These are phyloP conservation scores for Leuciscus idus DNA, from an alignment of 2,113 vertebrate genomes.

Conservation along the genomic window DNA sequence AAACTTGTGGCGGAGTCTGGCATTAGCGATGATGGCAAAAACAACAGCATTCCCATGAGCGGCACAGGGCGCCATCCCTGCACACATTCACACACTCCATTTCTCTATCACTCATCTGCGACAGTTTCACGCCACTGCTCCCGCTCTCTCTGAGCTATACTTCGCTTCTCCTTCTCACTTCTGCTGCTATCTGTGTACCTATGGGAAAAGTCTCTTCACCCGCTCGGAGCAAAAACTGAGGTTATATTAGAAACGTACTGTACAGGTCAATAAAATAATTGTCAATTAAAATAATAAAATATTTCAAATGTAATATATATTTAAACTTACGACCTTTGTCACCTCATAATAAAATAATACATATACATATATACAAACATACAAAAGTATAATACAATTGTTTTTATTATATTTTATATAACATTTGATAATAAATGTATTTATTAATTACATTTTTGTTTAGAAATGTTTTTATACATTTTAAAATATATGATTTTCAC, in stretches of 20 bases:
- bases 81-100: constrained; percentile 22
- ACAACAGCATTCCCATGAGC: not conserved
- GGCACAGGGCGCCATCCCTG: not conserved
- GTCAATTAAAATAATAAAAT: not conserved
- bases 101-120: constrained; percentile 21
- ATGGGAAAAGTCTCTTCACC: not conserved
- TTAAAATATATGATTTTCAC: not conserved
- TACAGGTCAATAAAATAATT: not conserved
- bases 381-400: too few relatives aligned
- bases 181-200: not conserved
- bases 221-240: not conserved
- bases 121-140: constrained; percentile 10
- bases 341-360: too few relatives aligned
- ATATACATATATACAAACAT: too few relatives aligned
- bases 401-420: too few relatives aligned
- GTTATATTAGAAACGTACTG: not conserved
- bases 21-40: not conserved
- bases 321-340: too few relatives aligned
- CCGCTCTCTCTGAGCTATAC: not conserved
- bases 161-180: not conserved
- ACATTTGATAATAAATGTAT: too few relatives aligned
- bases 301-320: too few relatives aligned
- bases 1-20: not conserved
- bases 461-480: not conserved
- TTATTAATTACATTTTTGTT: not conserved